A percentile compares a stretch with the other conserved stretches of the same genome.
phyloP scores from a whole-genome alignment of 2,113 vertebrate genomes.

The Parotia lawesii region DNA sequence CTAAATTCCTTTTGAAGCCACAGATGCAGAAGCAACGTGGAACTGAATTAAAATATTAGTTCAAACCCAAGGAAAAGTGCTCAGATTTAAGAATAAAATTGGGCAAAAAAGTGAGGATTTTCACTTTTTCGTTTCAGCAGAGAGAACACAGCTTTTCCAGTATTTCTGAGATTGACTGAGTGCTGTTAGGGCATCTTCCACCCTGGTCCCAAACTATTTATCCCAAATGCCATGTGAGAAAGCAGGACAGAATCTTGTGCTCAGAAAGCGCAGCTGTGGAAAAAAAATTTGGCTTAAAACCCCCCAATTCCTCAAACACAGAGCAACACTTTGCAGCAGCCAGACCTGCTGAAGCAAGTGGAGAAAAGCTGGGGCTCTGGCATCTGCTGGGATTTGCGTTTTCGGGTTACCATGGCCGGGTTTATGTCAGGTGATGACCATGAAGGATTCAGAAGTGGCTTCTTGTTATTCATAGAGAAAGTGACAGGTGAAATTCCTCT shows the following conservation, averaged over 20 bases:
- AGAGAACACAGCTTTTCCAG: neutral
- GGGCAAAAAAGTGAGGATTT: neutral
- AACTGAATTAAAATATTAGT: neutral
- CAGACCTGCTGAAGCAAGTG: neutral
- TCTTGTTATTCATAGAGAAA: neutral
- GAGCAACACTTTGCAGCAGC: neutral
- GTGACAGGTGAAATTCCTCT: neutral
- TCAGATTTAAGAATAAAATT: neutral
- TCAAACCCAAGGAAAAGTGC: neutral
- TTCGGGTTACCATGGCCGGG: neutral
- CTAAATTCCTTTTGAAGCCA: neutral
- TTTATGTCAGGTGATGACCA: neutral
- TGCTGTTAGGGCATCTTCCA: accelerated
- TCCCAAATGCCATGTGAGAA: neutral
- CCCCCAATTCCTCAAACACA: accelerated
- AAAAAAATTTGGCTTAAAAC: neutral
- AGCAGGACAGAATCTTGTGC: neutral
- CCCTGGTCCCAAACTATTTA: neutral
- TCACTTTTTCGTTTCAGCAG: neutral
- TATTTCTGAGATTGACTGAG: neutral
- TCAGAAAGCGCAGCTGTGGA: neutral
- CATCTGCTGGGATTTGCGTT: neutral
- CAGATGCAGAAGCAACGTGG: neutral
- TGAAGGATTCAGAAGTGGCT: too few relatives aligned
- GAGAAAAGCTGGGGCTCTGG: neutral